Evolutionary conservation across 2,888 invertebrate species (phyloP), one percentile per base, ranked within the genome.

Genomic region (Helicoverpa assulta): DNA sequence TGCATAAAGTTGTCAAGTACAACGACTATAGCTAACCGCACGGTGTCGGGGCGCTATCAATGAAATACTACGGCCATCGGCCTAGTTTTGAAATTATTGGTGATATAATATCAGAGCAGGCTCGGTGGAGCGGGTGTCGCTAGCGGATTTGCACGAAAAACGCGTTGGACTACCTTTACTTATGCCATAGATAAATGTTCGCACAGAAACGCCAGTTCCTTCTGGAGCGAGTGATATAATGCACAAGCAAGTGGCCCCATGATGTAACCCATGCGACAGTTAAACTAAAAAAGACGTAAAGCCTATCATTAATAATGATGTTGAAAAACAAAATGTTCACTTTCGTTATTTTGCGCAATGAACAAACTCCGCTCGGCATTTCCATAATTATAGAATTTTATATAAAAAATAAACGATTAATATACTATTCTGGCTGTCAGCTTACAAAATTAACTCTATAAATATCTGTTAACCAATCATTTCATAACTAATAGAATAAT

Each of bases 1-100:
- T 85, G 81, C 84, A 77, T 83, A 82, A 85, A 86, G 80, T 87
- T 88, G 87, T 90, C 90, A 90, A 91, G 90, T 90, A 89, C 89
- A 73, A 90, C 90, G 78, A 84, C 85, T 89, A 81, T 85, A 84
- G 80, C 43, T 43, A 80, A 78, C 78, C 73, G 84, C 82, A 73
- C 84, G 79, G 76, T 85, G 81, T 84, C 85, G 84, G 82, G 82
- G 78, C 81, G 82, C 80, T 84, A 84, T 85, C 85, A 86, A 82
- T 83, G 81, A 86, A 82, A 83, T 80, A 79, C 82, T 84, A 80
- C 82, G 85, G 78, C 82, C 82, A 86, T 75, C 84, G 85, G 80
- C 82, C 87, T 85, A 84, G 86, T 86, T 87, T 84, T 75, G 61
- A 69, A 69, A 67, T 73, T 55, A 72, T 81, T 72, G 60, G 57